Base-by-base conservation (phyloP, 1,140 invertebrate species). In the Drosophila watanabei region DNA sequence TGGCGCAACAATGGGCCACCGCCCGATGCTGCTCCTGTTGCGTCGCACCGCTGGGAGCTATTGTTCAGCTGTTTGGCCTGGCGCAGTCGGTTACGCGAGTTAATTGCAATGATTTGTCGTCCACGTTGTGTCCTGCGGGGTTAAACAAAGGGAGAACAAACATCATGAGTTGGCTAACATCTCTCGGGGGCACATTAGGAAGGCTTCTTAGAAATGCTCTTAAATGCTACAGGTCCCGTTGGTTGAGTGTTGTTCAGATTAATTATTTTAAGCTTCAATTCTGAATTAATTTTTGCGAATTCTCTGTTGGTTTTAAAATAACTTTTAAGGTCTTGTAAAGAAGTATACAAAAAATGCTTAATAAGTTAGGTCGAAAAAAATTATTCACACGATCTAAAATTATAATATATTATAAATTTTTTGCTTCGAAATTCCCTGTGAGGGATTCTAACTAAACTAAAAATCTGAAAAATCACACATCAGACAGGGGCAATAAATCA, bases 71-170 rank as follows among this genome's bases (percentile, higher is more conserved):
- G 52, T 56, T 68, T 16, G 35, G 41, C 7, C 7, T 32, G 49
- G 54, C 80, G 63, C 75, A 45, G 63, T 60, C 54, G 83, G 75
- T 75, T 87, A 75, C 71, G 65, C 79, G 75, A 87, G 70, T 87
- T 86, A 87, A 86, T 86, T 87, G 82, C 83, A 79, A 69, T 82
- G 83, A 87, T 86, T 86, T 86, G 77, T 84, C 77, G 71, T 80
- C 60, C 77, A 69, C 37, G 82, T 81, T 85, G 35, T 58, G 58
- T 84, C 72, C 82, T 84, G 78, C 37, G 65, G 48, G n/a, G 46
- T 43, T 58, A 39, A 66, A 51, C 58, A 41, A 68, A 58, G 20
- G 33, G 56, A 49, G 61, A 41, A 62, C 13, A 51, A 58, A 60
- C 33, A 66, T 37, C 45, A 68, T 46, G 49, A 45, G 62, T 65